Evolutionary conservation across 2,888 invertebrate species (phyloP).

Genomic region (Melanargia galathea): DNA sequence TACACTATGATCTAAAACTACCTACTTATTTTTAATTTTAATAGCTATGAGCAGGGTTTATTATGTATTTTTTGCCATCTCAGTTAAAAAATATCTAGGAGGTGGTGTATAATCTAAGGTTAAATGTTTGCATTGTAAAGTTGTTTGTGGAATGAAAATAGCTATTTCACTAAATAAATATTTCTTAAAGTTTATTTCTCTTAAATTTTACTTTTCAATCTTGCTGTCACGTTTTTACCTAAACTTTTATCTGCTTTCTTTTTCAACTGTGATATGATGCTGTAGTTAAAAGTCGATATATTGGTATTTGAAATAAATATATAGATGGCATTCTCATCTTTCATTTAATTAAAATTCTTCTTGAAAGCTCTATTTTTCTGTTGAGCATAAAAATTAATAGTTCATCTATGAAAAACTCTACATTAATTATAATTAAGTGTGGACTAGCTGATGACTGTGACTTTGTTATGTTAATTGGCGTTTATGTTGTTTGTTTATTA

Average conservation of each 20-base stretch:
- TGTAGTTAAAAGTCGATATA: constrained; percentile 22
- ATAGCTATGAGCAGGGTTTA: neutral
- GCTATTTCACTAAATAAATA: constrained; percentile 48
- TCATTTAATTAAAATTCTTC: constrained; percentile 2
- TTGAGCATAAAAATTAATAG: too few species aligned
- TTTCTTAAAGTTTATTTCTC: constrained; percentile 39
- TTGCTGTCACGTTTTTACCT: constrained; percentile 35
- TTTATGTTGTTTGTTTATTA: too few species aligned
- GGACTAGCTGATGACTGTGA: too few species aligned
- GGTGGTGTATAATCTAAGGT: constrained; percentile 53
- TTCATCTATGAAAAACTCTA: too few species aligned
- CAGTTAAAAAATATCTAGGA: neutral
- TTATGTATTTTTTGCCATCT: neutral
- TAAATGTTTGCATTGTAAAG: constrained; percentile 47
- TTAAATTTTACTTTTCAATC: constrained; percentile 37
- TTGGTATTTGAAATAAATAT: constrained; percentile 37
- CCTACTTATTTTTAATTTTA: neutral
- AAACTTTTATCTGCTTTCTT: constrained; percentile 38
- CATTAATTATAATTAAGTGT: too few species aligned
- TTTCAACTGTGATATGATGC: constrained; percentile 39
- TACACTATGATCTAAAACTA: neutral
- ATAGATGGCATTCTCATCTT: constrained; percentile 31
- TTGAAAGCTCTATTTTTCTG: too few species aligned
- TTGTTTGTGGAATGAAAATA: constrained; percentile 38
- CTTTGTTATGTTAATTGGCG: too few species aligned